Evolutionary conservation across 2,113 vertebrate species (phyloP).

Genomic region (Tapirus terrestris): DNA sequence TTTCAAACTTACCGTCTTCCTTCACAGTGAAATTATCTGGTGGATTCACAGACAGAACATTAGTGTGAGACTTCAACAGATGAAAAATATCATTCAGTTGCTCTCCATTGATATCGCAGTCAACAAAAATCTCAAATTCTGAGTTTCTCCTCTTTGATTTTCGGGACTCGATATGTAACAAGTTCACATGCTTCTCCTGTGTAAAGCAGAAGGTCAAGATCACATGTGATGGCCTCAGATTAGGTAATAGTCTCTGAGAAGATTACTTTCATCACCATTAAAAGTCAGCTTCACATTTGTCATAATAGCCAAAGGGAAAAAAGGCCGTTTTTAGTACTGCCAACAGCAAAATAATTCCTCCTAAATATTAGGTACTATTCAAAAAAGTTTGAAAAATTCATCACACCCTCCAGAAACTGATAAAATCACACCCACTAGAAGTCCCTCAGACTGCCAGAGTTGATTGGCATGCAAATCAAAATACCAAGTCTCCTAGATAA

Average conservation of each 20-base stretch:
- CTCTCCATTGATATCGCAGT: slow-evolving; percentile 96
- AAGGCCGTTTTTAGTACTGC: background rate
- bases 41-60: slow-evolving; percentile 90
- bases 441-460: background rate
- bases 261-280: background rate
- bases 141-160: slow-evolving; percentile 96
- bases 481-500: background rate
- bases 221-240: background rate
- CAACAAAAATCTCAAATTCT: slow-evolving; percentile 97
- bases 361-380: slow-evolving; percentile 5
- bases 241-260: background rate
- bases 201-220: slow-evolving; percentile 4
- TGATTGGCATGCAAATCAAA: background rate
- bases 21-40: slow-evolving; percentile 88
- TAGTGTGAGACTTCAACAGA: slow-evolving; percentile 93
- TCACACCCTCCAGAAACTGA: background rate
- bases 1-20: slow-evolving; percentile 87
- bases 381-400: slow-evolving; percentile 25
- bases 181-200: slow-evolving; percentile 97
- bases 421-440: background rate
- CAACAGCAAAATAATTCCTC: background rate
- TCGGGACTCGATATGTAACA: slow-evolving; percentile 97
- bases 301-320: background rate
- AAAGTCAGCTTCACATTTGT: background rate
- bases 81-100: slow-evolving; percentile 96